phyloP scores from a whole-genome alignment of 2,797 vertebrate species.

The Eremophila alpestris region DNA sequence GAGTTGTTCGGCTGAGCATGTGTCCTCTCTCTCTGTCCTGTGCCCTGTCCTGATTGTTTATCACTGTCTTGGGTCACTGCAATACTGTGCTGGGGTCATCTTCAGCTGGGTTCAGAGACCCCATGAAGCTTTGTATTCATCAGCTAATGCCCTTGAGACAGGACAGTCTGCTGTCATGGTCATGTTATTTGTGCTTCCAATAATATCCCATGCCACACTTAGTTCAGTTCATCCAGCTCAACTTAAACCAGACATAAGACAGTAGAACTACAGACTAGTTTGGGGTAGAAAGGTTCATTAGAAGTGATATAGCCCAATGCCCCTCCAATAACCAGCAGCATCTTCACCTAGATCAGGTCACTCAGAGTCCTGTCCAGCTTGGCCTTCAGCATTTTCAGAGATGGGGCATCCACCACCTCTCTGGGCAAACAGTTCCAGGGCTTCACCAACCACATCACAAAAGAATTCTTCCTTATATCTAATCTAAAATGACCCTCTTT shows the following conservation, averaged over 20 bases:
- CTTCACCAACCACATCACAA: not conserved
- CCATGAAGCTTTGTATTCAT: not conserved
- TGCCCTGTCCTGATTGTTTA: not conserved
- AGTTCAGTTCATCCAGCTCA: not conserved
- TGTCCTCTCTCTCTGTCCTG: not conserved
- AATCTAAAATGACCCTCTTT: not conserved
- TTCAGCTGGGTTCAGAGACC: not conserved
- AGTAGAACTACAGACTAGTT: not conserved
- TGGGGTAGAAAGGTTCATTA: not conserved
- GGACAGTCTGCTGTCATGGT: not conserved
- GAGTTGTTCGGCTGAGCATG: not conserved
- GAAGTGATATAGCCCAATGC: fast-evolving
- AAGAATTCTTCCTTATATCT: not conserved
- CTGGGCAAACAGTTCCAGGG: fast-evolving
- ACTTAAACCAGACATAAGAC: not conserved
- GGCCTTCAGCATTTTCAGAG: not conserved
- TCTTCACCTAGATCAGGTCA: not conserved
- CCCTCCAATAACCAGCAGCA: not conserved
- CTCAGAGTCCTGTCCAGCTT: not conserved
- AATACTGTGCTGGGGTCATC: not conserved
- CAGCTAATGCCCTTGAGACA: not conserved
- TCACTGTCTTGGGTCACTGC: not conserved
- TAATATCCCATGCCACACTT: not conserved
- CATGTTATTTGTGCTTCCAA: not conserved
- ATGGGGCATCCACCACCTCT: not conserved